Base-by-base conservation (phyloP, 2,888 invertebrate species). In the Cynaeus angustus region DNA sequence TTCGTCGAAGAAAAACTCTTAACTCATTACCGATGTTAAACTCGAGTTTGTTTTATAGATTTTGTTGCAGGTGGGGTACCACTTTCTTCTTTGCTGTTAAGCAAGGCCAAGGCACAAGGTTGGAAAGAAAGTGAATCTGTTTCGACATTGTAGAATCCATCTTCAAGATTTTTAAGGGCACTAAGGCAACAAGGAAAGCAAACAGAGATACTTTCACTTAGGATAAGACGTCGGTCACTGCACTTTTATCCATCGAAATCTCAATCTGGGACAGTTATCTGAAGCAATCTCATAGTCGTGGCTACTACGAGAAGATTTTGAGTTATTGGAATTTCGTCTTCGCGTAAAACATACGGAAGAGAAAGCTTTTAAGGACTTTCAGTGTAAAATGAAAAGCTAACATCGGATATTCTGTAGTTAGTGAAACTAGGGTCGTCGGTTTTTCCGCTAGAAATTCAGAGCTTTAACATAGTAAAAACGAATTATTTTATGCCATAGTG, bases 1-100 rank as follows among this genome's bases (percentile, higher is more conserved):
- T 80, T 80, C 81, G 73, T 77, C 50, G 70, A 76, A 77, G 80
- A 81, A 82, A 82, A 82, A 82, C 81, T 76, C 70, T 77, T 71
- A 74, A 82, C 80, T 82, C 79, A 77, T 79, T 73, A 62, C 69
- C 65, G 73, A 55, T 53, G 45, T 66, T 52, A 72, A 72, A 59
- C 59, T 73, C 66, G 66, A 74, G 74, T 71, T 74, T 71, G 76
- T 80, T 83, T 78, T 82, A 83, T 83, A 82, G 81, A 75, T 80
- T 82, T 80, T 79, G 71, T 58, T 43, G 52, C 66, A 75, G 73
- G 79, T 77, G 78, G 78, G 78, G 78, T 78, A 21, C 77, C 78
- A 75, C 78, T 72, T 52, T 68, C 64, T 33, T 53, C 43, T 13
- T 9, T 41, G 59, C 10, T 41, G 50, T 53, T 53, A 52, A 12